These are phyloP conservation scores for Cossypha caffra DNA, from an alignment of 2,797 vertebrate species.

Conservation along the genomic window DNA sequence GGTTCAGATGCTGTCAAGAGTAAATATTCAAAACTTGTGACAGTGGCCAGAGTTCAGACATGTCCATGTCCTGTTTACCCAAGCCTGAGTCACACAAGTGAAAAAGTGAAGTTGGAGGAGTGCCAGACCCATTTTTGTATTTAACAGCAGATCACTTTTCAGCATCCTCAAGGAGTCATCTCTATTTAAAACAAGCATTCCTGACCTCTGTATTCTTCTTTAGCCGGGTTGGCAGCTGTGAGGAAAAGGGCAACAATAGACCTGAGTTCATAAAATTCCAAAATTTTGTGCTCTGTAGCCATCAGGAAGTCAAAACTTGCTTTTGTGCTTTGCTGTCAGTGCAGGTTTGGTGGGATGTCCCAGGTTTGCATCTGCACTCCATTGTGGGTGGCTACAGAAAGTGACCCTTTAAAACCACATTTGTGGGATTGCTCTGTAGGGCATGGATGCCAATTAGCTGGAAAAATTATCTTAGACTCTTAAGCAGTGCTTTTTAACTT, in stretches of 20 bases:
- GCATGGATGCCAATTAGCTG: not conserved
- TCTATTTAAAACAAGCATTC: not conserved
- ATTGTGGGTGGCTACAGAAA: fast-evolving
- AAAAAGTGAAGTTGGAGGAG: not conserved
- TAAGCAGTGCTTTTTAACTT: not conserved
- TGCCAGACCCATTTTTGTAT: not conserved
- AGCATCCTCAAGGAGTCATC: not conserved
- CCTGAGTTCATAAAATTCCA: not conserved
- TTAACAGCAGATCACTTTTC: not conserved
- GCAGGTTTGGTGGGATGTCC: not conserved
- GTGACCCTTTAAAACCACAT: not conserved
- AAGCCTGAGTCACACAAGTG: not conserved
- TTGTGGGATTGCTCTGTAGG: not conserved
- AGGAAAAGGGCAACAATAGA: not conserved
- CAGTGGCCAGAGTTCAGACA: not conserved
- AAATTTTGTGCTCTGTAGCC: too few relatives aligned
- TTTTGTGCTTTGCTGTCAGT: not conserved
- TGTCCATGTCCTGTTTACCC: not conserved
- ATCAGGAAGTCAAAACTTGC: too few relatives aligned
- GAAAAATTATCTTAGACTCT: not conserved
- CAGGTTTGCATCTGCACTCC: not conserved
- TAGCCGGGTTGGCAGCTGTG: not conserved
- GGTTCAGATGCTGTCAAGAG: not conserved
- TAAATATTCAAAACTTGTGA: not conserved
- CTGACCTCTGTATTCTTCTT: not conserved